Percentiles rank a stretch among this genome's conserved stretches.
Conservation (phyloP, 2,113 vertebrate genomes). For the Mus musculus region DNA sequence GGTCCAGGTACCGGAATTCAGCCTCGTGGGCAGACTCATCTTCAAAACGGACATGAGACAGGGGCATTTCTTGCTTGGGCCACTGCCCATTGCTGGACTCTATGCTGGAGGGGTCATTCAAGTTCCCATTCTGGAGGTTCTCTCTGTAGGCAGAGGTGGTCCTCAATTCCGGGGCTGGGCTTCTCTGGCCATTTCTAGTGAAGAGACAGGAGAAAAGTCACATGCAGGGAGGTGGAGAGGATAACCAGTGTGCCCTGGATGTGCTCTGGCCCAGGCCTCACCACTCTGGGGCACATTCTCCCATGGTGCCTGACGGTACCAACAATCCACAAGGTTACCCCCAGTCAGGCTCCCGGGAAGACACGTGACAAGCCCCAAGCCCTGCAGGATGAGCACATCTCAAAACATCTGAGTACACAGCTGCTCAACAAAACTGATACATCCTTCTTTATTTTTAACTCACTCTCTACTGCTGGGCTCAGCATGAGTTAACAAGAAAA, state of each 20-base stretch:
- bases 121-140: slow-evolving; percentile 80
- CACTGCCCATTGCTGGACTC: slow-evolving; percentile 82
- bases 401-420: background rate
- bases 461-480: background rate
- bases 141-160: slow-evolving; percentile 64
- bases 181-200: slow-evolving; percentile 73
- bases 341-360: background rate
- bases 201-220: slow-evolving; percentile 16
- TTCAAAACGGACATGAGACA: slow-evolving; percentile 92
- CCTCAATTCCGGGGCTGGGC: slow-evolving; percentile 25
- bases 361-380: background rate
- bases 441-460: background rate
- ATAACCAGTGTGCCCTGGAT: too few species aligned
- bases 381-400: background rate
- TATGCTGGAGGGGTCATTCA: slow-evolving; percentile 88
- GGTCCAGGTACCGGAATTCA: slow-evolving; percentile 92
- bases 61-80: slow-evolving; percentile 82
- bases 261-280: background rate
- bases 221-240: background rate
- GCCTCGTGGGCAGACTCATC: slow-evolving; percentile 93
- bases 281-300: too few species aligned
- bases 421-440: background rate
- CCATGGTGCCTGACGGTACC: background rate
- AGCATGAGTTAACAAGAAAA: background rate
- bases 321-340: background rate